Percentiles rank a stretch among this genome's conserved stretches.
These are phyloP conservation scores for Torymus aiolomorphi DNA, from an alignment of 2,888 invertebrate genomes.

Conservation along the genomic window DNA sequence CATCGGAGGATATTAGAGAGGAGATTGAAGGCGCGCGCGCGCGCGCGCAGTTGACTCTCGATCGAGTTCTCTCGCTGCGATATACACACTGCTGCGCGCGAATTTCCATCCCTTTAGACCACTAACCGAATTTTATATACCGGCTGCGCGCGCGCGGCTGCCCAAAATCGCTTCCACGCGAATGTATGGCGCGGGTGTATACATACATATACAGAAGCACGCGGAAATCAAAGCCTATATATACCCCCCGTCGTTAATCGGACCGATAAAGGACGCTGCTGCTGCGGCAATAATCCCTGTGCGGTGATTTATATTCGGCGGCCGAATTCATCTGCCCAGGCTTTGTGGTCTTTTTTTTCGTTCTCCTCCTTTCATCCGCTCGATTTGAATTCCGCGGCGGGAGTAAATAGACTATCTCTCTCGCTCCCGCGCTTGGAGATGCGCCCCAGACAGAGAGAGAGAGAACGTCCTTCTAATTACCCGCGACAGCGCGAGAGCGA, in stretches of 20 bases:
- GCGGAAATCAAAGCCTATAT: conserved; percentile 38
- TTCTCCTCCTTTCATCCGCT: too few relatives aligned
- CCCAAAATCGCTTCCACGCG: conserved; percentile 23
- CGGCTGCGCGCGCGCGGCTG: too few relatives aligned
- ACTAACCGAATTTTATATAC: conserved; percentile 46
- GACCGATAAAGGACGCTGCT: conserved; percentile 19
- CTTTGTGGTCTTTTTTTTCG: too few relatives aligned
- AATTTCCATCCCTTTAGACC: conserved; percentile 49
- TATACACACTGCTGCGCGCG: too few relatives aligned
- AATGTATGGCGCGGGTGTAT: not conserved
- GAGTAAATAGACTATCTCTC: too few relatives aligned
- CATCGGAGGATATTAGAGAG: not conserved
- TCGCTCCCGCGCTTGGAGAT: not conserved
- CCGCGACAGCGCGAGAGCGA: not conserved
- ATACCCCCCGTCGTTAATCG: conserved; percentile 28
- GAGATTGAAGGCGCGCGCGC: not conserved
- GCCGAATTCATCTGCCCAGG: too few relatives aligned
- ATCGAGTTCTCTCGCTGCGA: conserved; percentile 4
- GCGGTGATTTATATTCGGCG: too few relatives aligned
- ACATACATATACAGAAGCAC: not conserved
- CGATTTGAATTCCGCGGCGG: too few relatives aligned
- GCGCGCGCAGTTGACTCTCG: conserved; percentile 24
- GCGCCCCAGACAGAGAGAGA: not conserved
- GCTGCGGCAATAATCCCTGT: too few relatives aligned
- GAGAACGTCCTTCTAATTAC: conserved; percentile 55